A percentile compares a stretch with the other conserved stretches of the same genome.
These are phyloP conservation scores for Drosophila equinoxialis DNA, from an alignment of 1,140 invertebrate species.

Conservation along the genomic window DNA sequence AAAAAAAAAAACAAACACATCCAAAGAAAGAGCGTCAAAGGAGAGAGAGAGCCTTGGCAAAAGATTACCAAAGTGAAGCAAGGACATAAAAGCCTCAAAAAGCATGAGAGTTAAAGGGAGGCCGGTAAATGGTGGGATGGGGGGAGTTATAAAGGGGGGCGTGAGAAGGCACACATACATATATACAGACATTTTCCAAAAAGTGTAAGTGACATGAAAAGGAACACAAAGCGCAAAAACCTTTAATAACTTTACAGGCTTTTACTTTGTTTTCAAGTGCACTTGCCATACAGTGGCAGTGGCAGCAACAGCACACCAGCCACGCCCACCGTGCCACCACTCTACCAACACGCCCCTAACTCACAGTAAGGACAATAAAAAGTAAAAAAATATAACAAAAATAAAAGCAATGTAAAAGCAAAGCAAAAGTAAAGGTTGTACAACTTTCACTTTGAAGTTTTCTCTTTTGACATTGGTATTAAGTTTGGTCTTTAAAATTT, in stretches of 20 bases:
- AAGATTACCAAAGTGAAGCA: slow-evolving; percentile 57
- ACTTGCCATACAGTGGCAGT: slow-evolving; percentile 40
- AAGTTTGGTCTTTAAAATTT: slow-evolving; percentile 24
- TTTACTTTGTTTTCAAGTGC: slow-evolving; percentile 74
- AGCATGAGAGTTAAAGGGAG: slow-evolving; percentile 39
- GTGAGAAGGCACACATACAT: too few species aligned
- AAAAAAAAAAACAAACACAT: slow-evolving; percentile 17
- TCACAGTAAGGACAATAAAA: slow-evolving; percentile 1
- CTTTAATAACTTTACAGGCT: slow-evolving; percentile 77
- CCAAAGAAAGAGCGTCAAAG: background rate
- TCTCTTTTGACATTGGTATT: slow-evolving; percentile 18
- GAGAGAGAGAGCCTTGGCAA: background rate
- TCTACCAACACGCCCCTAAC: slow-evolving; percentile 38
- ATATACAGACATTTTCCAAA: slow-evolving; percentile 25
- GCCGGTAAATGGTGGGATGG: background rate
- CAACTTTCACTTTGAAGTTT: slow-evolving; percentile 75
- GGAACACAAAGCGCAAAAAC: slow-evolving; percentile 74
- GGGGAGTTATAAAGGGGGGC: too few species aligned
- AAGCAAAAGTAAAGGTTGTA: slow-evolving; percentile 43
- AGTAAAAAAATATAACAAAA: background rate
- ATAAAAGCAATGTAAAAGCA: slow-evolving; percentile 7
- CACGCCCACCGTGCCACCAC: slow-evolving; percentile 4
- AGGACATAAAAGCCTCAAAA: slow-evolving; percentile 50
- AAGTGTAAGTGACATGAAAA: slow-evolving; percentile 80
- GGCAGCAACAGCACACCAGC: slow-evolving; percentile 6